Base-by-base conservation (phyloP, 1,140 invertebrate species). In the Nylanderia fulva region DNA sequence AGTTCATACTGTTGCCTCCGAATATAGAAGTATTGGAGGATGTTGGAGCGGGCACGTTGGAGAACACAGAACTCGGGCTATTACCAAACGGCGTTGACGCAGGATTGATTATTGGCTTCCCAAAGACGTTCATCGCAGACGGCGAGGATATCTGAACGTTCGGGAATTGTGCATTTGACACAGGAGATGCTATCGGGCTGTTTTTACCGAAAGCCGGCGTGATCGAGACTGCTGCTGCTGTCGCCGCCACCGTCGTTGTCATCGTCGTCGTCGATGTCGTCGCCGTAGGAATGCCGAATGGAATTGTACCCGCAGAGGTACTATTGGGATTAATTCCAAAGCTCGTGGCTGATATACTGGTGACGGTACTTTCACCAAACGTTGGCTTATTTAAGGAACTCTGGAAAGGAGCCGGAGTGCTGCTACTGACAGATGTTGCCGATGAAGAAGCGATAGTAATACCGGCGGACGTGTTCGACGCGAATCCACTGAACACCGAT, bases 121-220 rank as follows among this genome's bases (percentile, higher is more conserved):
- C 85, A 18, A 90, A 90, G 11, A 80, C 64, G 36, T 72, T 86
- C 13, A 71, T 56, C 27, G 85, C 29, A 48, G 45, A 48, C 7
- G 87, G 63, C 33, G 86, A 71, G 29, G 39, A 48, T 1, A 68
- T 18, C 0, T 86, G 63, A 27, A 75, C 71, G 11, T 0, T 61
- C 4, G 85, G 18, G 69, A 84, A 84, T 8, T 86, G 85, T 54
- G 45, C 15, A 18, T 68, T 82, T 24, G 85, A 72, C 8, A 72
- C 18, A 2, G 75, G 63, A 52, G 90, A 3, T 13, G 58, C n/a
- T 21, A 79, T 45, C 7, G 71, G 48, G 11, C 64, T 18, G 45
- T 13, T 58, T 58, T 91, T 91, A 2, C 85, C 77, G 42, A 92
- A 91, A 2, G 80, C 68, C 3, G 91, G 82, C 29, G 90, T 58